These are phyloP conservation scores for Drosophila atroscutellata DNA, from an alignment of 2,888 invertebrate genomes.

Conservation along the genomic window DNA sequence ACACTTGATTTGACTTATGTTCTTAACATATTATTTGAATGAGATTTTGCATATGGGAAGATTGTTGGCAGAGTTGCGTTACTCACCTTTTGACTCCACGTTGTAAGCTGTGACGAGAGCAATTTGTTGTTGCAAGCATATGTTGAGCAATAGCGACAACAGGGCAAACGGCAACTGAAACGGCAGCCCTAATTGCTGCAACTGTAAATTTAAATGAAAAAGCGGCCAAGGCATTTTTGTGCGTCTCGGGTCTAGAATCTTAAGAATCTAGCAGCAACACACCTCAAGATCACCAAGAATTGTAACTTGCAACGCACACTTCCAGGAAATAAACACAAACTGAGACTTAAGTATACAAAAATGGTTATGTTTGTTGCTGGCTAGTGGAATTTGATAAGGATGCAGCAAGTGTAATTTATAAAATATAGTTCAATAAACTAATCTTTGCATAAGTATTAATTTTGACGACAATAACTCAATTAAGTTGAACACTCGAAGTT, in stretches of 20 bases:
- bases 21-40: conserved; percentile 10
- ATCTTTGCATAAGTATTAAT: conserved; percentile 26
- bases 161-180: conserved; percentile 19
- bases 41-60: not conserved
- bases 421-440: conserved; percentile 24
- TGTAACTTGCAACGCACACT: conserved; percentile 2
- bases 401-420: conserved; percentile 1
- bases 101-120: conserved; percentile 55
- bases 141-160: conserved; percentile 63
- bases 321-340: too few species aligned
- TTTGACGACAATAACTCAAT: conserved; percentile 52
- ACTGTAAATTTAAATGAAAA: conserved; percentile 41
- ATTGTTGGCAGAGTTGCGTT: conserved; percentile 8
- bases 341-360: conserved; percentile 38
- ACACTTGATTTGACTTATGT: conserved; percentile 52
- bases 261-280: conserved; percentile 44
- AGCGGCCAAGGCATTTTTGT: conserved; percentile 51
- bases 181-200: conserved; percentile 28
- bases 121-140: conserved; percentile 69
- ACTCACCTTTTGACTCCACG: conserved; percentile 71
- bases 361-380: conserved; percentile 24
- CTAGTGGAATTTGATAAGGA: conserved; percentile 40
- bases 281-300: conserved; percentile 10
- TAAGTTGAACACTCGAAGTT: conserved; percentile 32
- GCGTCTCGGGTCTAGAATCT: conserved; percentile 31